phyloP scores from a whole-genome alignment of 2,888 invertebrate genomes.

The Tenthredo distinguenda region DNA sequence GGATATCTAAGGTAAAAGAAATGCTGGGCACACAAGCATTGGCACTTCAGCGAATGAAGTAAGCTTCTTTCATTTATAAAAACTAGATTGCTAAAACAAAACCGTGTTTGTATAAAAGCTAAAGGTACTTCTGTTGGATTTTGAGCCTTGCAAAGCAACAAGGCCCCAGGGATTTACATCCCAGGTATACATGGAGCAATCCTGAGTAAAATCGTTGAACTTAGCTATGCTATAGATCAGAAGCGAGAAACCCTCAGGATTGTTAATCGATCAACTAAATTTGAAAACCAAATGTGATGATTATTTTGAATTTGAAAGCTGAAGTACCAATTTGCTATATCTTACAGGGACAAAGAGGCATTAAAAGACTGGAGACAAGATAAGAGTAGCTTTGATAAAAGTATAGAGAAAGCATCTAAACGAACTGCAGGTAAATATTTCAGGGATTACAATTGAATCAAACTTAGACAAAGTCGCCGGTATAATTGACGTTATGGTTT shows the following conservation, averaged over 20 bases:
- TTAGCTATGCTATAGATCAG: background rate
- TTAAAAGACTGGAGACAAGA: conserved; percentile 81
- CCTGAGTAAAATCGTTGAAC: background rate
- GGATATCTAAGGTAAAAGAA: conserved; percentile 81
- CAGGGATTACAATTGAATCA: background rate
- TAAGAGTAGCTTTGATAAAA: conserved; percentile 73
- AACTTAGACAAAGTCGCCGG: background rate
- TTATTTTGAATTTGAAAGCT: conserved; percentile 19
- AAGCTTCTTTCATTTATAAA: conserved; percentile 64
- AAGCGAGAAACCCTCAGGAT: background rate
- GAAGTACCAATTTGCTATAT: background rate
- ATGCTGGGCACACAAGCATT: conserved; percentile 80
- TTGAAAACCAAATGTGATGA: background rate
- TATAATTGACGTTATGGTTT: conserved; percentile 61
- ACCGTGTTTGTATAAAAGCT: background rate
- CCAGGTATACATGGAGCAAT: background rate
- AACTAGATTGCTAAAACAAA: background rate
- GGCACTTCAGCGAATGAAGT: conserved; percentile 83
- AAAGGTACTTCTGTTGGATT: background rate
- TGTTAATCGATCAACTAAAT: background rate
- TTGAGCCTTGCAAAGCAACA: background rate
- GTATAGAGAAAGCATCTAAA: conserved; percentile 65
- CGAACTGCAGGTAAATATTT: conserved; percentile 67
- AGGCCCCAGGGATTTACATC: background rate
- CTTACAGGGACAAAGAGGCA: conserved; percentile 76